Conservation (phyloP, 2,797 vertebrate genomes). For the Sebastes aleutianus region DNA sequence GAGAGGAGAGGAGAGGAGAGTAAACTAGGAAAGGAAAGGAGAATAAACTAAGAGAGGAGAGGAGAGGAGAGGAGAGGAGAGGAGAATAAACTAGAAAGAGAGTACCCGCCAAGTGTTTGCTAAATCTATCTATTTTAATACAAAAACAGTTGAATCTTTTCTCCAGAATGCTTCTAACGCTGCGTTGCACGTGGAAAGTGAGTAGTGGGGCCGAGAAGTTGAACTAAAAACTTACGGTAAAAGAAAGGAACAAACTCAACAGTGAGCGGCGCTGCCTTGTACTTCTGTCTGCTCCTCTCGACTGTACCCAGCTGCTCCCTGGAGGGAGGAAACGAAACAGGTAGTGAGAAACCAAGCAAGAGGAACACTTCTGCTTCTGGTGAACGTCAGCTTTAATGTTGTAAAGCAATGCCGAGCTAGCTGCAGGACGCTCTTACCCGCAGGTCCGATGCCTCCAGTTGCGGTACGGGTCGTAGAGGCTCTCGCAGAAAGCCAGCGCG, state of each 20-base stretch:
- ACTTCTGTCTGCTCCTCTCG: slow-evolving; percentile 96
- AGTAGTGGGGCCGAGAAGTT: background rate
- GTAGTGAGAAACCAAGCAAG: background rate
- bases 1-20: rapidly evolving
- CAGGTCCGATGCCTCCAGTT: slow-evolving; percentile 94
- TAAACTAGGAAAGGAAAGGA: no score
- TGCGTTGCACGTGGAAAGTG: background rate
- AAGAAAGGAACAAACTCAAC: slow-evolving; percentile 98
- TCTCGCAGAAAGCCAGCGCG: slow-evolving; percentile 95
- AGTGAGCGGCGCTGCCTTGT: slow-evolving; percentile 94
- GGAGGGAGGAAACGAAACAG: background rate
- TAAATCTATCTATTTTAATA: no score
- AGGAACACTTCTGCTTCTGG: background rate
- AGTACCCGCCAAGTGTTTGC: no score
- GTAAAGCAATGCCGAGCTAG: background rate
- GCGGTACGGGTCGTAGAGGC: slow-evolving; percentile 95
- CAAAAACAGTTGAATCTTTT: no score
- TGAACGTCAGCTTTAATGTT: background rate
- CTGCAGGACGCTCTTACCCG: slow-evolving; percentile 80
- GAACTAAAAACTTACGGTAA: slow-evolving; percentile 87
- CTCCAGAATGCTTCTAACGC: no score
- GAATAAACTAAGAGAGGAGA: no score
- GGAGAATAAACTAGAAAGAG: no score
- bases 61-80: no score
- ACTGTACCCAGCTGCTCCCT: slow-evolving; percentile 88